Percentiles rank a stretch among this genome's conserved stretches.
Conservation (phyloP, 2,113 vertebrate species). For the Neodon shergylaensis region DNA sequence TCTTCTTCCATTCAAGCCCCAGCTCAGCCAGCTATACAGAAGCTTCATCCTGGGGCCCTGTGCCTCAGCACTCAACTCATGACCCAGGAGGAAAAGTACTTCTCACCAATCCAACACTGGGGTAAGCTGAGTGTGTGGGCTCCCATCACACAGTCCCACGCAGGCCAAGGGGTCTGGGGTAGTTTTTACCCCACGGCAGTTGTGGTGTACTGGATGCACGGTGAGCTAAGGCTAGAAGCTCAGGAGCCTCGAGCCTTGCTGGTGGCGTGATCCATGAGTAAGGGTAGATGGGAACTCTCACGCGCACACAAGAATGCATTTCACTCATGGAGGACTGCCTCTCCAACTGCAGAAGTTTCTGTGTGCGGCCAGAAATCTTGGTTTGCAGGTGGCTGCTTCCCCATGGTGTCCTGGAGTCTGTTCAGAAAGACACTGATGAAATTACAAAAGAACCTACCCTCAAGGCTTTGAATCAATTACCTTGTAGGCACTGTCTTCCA, state of each 20-base stretch:
- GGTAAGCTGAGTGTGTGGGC: neutral
- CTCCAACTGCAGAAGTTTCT: neutral
- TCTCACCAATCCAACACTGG: neutral
- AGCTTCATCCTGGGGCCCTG: neutral
- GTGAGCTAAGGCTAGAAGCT: neutral
- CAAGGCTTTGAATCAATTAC: neutral
- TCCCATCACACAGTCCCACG: neutral
- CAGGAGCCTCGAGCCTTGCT: neutral
- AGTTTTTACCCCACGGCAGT: fast-evolving
- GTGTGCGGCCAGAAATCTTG: neutral
- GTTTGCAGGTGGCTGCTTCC: neutral
- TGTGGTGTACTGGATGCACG: neutral
- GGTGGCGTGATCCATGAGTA: neutral
- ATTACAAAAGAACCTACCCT: neutral
- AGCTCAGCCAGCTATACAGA: neutral
- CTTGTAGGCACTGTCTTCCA: neutral
- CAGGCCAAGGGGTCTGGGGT: neutral
- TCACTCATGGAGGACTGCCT: too few relatives aligned
- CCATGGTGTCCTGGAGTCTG: neutral
- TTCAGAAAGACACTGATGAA: neutral
- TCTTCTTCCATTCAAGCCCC: neutral
- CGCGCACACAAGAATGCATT: neutral
- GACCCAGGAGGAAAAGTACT: neutral
- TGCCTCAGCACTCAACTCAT: neutral
- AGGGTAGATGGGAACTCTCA: neutral